Base-by-base conservation (phyloP, 2,797 vertebrate species). In the Cuculus canorus region DNA sequence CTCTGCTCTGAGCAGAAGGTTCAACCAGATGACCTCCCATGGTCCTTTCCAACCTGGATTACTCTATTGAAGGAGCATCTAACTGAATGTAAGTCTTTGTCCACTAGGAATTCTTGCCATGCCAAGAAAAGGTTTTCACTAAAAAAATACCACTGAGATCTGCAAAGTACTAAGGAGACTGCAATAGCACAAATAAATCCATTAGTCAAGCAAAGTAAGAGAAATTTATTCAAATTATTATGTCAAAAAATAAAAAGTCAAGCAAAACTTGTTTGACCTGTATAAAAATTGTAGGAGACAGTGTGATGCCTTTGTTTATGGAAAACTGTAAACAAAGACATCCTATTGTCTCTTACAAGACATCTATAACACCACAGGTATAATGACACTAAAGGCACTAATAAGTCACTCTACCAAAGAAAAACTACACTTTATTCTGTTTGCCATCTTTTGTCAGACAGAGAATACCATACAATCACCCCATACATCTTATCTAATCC, bases 401-500 rank as follows among this genome's bases (percentile, higher is more conserved):
- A 59, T 85, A 83, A 80, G 53, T 43, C 60, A 91, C 77, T 43
- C 47, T 65, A 82, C 82, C 66, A 92, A 80, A 91, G 71, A 32
- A 65, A 90, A 88, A 78, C 87, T 76, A 66, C 33, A 68, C 60
- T 32, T 37, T 32, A 35, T 79, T 97, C 53, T 82, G 37, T 86
- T 91, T 79, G 41, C 63, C 56, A 56, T 52, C 79, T 86, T 95
- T 85, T 56, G 88, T 77, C 24, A 9, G 71, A 30, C 71, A 87
- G 54, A 56, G 66, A 86, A 17, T 13, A 69, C 11, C 13, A 2
- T 27, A 5, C 39, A 72, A 30, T 82, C 61, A 80, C 54, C 47
- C 35, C 61, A 70, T 12, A 82, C 30, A 81, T 88, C 59, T 87
- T 66, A 87, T 47, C 82, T 88, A 93, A 95, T 82, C 73, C 90